Percentiles rank a stretch among this genome's conserved stretches.
phyloP scores from a whole-genome alignment of 2,888 invertebrate genomes.

The Anthrax anthrax region DNA sequence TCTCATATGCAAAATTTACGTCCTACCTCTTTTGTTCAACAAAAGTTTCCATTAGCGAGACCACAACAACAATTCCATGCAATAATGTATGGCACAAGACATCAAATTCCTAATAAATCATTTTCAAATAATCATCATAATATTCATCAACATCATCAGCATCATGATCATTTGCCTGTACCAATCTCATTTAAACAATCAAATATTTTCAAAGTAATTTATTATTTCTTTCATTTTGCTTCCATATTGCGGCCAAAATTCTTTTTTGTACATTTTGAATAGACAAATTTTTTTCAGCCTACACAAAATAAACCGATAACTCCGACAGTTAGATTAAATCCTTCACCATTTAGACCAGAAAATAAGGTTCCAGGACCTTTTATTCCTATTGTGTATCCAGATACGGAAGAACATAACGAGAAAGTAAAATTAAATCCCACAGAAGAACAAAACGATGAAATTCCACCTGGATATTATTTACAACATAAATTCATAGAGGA shows the following conservation, averaged over 20 bases:
- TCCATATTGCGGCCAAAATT: no score
- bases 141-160: background rate
- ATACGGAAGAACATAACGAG: conserved; percentile 17
- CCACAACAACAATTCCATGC: conserved; percentile 7
- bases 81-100: conserved; percentile 10
- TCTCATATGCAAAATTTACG: conserved; percentile 10
- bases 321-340: conserved; percentile 25
- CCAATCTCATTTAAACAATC: conserved; percentile 9
- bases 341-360: conserved; percentile 39
- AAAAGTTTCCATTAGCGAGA: conserved; percentile 6
- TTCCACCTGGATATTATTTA: background rate
- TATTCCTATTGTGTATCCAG: conserved; percentile 35
- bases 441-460: background rate
- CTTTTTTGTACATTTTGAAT: background rate
- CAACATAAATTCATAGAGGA: conserved; percentile 14
- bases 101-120: conserved; percentile 1
- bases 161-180: conserved; percentile 3
- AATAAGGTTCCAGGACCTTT: conserved; percentile 42
- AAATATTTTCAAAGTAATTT: background rate
- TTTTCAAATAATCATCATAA: background rate
- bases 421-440: background rate
- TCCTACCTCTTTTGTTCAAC: background rate
- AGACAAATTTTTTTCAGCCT: background rate
- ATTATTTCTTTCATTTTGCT: no score
- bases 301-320: background rate